A percentile compares a stretch with the other conserved stretches of the same genome.
phyloP scores from a whole-genome alignment of 2,888 invertebrate genomes.

The Orgyia antiqua region DNA sequence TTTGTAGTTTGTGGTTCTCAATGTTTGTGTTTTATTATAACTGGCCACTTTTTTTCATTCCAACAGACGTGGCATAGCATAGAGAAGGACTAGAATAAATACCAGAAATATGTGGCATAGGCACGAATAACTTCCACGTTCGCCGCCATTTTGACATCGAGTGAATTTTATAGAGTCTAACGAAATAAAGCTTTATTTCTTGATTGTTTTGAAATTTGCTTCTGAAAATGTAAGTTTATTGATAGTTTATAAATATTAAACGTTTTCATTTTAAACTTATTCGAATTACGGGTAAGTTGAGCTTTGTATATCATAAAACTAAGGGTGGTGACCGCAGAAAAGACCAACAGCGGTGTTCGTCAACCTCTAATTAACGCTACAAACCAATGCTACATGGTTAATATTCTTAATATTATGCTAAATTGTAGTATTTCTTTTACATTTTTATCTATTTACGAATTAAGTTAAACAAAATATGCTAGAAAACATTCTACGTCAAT shows the following conservation, averaged over 20 bases:
- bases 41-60: constrained; percentile 77
- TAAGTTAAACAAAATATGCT: no score
- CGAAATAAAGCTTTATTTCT: constrained; percentile 83
- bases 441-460: no score
- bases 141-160: constrained; percentile 90
- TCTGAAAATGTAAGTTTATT: constrained; percentile 72
- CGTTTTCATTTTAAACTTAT: constrained; percentile 7
- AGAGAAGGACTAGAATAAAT: no score
- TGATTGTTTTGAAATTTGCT: constrained; percentile 75
- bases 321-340: constrained; percentile 75
- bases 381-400: constrained; percentile 3
- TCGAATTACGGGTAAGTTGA: constrained; percentile 23
- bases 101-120: constrained; percentile 92
- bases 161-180: constrained; percentile 83
- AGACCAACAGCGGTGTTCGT: constrained; percentile 77
- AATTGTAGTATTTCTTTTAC: no score
- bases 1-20: no score
- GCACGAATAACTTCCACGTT: constrained; percentile 86
- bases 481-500: constrained; percentile 31
- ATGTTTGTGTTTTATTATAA: constrained; percentile 17
- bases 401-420: constrained; percentile 3
- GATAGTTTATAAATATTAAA: constrained; percentile 10
- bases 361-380: constrained; percentile 41
- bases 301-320: constrained; percentile 33
- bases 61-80: no score